Base-by-base conservation (phyloP, 2,797 vertebrate species). In the Arrhamphus sclerolepis region DNA sequence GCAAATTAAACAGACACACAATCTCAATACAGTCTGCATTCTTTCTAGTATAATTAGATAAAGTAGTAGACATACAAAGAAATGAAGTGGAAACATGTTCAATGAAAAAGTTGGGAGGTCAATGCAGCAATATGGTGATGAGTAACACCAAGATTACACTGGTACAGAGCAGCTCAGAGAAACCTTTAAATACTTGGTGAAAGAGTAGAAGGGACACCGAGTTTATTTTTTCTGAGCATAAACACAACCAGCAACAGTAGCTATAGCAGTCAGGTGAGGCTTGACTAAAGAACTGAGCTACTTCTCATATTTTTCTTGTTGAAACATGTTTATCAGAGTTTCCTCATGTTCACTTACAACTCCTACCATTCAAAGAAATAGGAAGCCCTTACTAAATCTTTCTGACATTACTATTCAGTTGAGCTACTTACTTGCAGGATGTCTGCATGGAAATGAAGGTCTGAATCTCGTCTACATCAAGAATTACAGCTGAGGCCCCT, bases 381-480 rank as follows among this genome's bases (percentile, higher is more conserved):
- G 78, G 75, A 89, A 88, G 81, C 72, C 55, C 66, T 82, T 66
- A 78, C 59, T 87, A 72, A 81, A 86, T 87, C 78, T 78, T 64
- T 62, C 1, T 75, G 86, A 84, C 75, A 71, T 62, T 31, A 47
- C 71, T 47, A 85, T 87, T 82, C 75, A 84, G 60, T 58, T 7
- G 52, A 71, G 72, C 79, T 78, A 77, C 84, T 78, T 80, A 55
- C 48, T 54, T 48, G 63, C 61, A 78, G 70, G 78, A 77, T 19
- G 67, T 61, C 70, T 81, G 66, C 52, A 67, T 80, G 77, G 77
- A 81, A 85, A 81, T 82, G 16, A 82, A 78, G 74, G 81, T 66
- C 76, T 81, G 74, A 81, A 84, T 86, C 81, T 87, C 73, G 78
- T 87, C 75, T 77, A 38, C 61, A 84, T 87, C 84, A 82, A 82